A percentile compares a stretch with the other conserved stretches of the same genome.
Conservation (phyloP, 2,888 invertebrate genomes). For the Alloplasta piceator region DNA sequence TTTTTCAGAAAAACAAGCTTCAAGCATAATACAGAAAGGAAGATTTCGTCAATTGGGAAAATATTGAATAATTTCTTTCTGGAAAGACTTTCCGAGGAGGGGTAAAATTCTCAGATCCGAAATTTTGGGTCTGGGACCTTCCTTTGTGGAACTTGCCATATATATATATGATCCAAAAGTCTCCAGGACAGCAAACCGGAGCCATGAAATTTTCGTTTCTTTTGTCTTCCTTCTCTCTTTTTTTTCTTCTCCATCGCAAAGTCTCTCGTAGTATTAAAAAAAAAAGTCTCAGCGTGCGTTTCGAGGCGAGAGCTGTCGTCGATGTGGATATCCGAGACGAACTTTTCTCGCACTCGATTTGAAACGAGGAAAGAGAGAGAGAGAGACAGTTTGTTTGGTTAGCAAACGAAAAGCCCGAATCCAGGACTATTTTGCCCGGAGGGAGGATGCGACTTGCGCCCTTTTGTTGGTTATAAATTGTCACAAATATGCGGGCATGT, state of each 20-base stretch:
- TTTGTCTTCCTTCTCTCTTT: constrained; percentile 15
- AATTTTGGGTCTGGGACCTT: too few species aligned
- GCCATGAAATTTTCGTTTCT: constrained; percentile 46
- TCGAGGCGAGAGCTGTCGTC: constrained; percentile 56
- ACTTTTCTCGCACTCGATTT: constrained; percentile 28
- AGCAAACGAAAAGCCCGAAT: too few species aligned
- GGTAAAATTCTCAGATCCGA: too few species aligned
- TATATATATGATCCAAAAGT: too few species aligned
- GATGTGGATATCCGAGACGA: constrained; percentile 47
- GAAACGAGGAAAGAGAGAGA: constrained; percentile 20
- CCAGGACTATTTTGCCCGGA: too few species aligned
- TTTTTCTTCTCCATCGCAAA: neutral
- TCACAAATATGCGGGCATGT: constrained; percentile 24
- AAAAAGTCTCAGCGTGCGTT: constrained; percentile 15
- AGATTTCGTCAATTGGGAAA: too few species aligned
- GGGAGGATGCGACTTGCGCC: too few species aligned
- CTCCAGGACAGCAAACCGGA: neutral
- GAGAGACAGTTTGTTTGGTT: neutral
- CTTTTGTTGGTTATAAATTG: neutral
- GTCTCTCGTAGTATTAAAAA: constrained; percentile 21
- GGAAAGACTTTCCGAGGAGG: too few species aligned
- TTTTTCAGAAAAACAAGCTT: too few species aligned
- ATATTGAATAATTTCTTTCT: too few species aligned
- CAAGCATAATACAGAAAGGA: too few species aligned
- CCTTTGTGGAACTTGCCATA: too few species aligned